Evolutionary conservation across 2,797 vertebrate genomes (phyloP).

Genomic region (Falco biarmicus): DNA sequence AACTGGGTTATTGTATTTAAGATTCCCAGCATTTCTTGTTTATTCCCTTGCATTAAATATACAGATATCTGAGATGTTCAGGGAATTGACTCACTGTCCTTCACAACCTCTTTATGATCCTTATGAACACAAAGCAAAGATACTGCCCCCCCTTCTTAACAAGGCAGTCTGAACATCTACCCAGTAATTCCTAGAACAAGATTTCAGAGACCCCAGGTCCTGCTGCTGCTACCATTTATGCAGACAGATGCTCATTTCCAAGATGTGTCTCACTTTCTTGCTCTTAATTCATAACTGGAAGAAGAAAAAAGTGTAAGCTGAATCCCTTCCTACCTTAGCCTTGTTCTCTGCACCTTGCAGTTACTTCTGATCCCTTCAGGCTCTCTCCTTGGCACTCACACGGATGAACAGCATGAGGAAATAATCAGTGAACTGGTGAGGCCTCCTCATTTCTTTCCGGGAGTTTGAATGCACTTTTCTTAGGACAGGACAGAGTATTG

Average conservation of each 20-base stretch:
- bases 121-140: background rate
- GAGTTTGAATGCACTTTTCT: background rate
- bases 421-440: background rate
- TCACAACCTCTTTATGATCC: background rate
- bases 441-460: background rate
- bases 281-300: background rate
- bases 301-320: background rate
- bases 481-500: background rate
- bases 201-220: background rate
- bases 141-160: background rate
- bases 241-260: background rate
- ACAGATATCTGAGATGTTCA: background rate
- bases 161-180: background rate
- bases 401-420: background rate
- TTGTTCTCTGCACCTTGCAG: background rate
- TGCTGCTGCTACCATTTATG: background rate
- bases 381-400: background rate
- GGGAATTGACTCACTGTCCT: background rate
- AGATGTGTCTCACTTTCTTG: background rate
- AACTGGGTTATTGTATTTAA: background rate
- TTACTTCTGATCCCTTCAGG: background rate
- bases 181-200: background rate
- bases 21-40: background rate
- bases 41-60: background rate
- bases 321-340: background rate